These are phyloP conservation scores for Ciconia stormi DNA, from an alignment of 2,113 vertebrate genomes.

Conservation along the genomic window DNA sequence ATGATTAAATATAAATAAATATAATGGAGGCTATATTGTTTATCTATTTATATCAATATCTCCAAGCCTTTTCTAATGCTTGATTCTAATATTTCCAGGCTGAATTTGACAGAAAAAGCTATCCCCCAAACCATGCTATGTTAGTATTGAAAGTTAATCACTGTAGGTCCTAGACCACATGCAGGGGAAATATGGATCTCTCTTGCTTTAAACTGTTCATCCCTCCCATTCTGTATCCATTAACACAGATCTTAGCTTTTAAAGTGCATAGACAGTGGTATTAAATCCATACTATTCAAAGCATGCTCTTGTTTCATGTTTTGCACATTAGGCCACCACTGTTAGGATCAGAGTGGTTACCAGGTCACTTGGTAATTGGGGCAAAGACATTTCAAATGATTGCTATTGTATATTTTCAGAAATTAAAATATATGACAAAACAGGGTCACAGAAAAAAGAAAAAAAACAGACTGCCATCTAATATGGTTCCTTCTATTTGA, in stretches of 20 bases:
- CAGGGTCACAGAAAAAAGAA: background rate
- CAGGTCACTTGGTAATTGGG: slow-evolving; percentile 68
- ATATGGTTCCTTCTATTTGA: background rate
- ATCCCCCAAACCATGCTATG: background rate
- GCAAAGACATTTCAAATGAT: slow-evolving; percentile 32
- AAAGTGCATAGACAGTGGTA: background rate
- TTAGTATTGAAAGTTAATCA: background rate
- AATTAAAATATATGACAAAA: slow-evolving; percentile 39
- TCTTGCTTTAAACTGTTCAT: background rate
- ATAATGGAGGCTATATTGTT: background rate
- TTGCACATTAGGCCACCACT: slow-evolving; percentile 17
- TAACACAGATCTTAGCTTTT: slow-evolving; percentile 28
- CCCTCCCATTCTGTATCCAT: background rate
- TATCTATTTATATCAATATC: background rate
- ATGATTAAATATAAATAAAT: background rate
- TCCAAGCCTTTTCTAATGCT: background rate
- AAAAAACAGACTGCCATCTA: background rate
- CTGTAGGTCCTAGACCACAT: background rate
- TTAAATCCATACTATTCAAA: slow-evolving; percentile 25
- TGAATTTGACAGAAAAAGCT: background rate
- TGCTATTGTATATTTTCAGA: slow-evolving; percentile 18
- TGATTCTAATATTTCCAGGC: background rate
- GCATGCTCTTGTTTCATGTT: background rate
- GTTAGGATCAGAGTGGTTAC: slow-evolving; percentile 35
- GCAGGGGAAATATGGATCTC: background rate